Evolutionary conservation across 2,888 invertebrate species (phyloP).

Genomic region (Hemicrepidius hirtus): DNA sequence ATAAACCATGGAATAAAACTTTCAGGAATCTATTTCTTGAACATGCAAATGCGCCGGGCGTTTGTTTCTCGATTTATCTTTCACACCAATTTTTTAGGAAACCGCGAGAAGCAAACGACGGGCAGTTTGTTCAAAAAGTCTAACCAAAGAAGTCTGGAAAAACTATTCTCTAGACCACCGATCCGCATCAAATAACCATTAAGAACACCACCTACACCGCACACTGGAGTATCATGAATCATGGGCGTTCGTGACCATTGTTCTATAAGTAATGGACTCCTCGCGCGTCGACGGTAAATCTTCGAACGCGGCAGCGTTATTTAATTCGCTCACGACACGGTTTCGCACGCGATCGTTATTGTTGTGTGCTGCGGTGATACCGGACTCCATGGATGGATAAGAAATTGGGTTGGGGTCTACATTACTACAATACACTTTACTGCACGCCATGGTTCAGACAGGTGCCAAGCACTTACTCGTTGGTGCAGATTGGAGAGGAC

Average conservation of each 20-base stretch:
- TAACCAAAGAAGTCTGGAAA: slow-evolving; percentile 42
- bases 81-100: neutral
- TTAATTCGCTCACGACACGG: slow-evolving; percentile 67
- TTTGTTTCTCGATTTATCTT: slow-evolving; percentile 16
- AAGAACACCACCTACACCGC: slow-evolving; percentile 53
- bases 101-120: neutral
- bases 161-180: slow-evolving; percentile 42
- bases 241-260: slow-evolving; percentile 67
- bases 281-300: slow-evolving; percentile 66
- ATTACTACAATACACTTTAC: slow-evolving; percentile 17
- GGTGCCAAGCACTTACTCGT: slow-evolving; percentile 45
- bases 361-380: slow-evolving; percentile 60
- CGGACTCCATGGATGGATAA: slow-evolving; percentile 38
- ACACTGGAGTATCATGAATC: slow-evolving; percentile 63
- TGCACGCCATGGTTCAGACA: slow-evolving; percentile 45
- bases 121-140: slow-evolving; percentile 16
- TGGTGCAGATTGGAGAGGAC: slow-evolving; percentile 32
- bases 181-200: slow-evolving; percentile 59
- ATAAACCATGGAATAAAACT: neutral
- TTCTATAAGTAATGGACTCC: slow-evolving; percentile 67
- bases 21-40: neutral
- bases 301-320: slow-evolving; percentile 63
- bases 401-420: slow-evolving; percentile 10
- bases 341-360: slow-evolving; percentile 64
- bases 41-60: neutral